Conservation (phyloP, 2,113 vertebrate genomes). For the Plestiodon gilberti region DNA sequence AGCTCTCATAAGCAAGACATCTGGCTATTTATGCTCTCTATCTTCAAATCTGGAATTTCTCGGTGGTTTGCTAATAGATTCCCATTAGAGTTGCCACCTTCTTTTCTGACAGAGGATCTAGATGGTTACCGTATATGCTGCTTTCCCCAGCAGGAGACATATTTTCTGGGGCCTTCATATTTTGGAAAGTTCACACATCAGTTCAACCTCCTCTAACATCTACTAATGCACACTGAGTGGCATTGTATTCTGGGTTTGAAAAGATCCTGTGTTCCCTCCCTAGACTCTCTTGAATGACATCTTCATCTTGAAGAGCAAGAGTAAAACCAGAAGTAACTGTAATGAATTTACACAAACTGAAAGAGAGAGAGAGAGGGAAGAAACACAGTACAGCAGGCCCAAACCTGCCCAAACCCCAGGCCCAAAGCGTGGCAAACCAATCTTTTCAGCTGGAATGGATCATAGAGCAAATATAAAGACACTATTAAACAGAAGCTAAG, state of each 20-base stretch:
- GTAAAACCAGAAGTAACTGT: slow-evolving; percentile 17
- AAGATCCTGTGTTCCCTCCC: neutral
- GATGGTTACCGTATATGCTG: neutral
- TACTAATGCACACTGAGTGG: neutral
- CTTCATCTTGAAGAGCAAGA: neutral
- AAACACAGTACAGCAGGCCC: slow-evolving; percentile 27
- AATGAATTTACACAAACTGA: slow-evolving; percentile 49
- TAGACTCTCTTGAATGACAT: slow-evolving; percentile 11
- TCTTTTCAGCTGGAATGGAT: slow-evolving; percentile 62
- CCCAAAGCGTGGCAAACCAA: slow-evolving; percentile 52
- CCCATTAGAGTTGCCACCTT: neutral
- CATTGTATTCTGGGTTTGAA: slow-evolving; percentile 10
- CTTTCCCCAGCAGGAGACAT: neutral
- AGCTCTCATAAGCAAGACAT: neutral
- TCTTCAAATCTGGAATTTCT: neutral
- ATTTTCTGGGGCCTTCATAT: neutral
- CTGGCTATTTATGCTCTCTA: neutral
- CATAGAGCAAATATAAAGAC: slow-evolving; percentile 59
- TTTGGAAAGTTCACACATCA: slow-evolving; percentile 6
- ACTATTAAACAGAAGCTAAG: slow-evolving; percentile 65
- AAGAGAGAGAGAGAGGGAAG: slow-evolving; percentile 2
- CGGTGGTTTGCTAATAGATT: neutral
- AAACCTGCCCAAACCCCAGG: too few species aligned
- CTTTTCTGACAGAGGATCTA: neutral
- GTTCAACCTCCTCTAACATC: neutral